phyloP scores from a whole-genome alignment of 1,140 invertebrate genomes.

The Homalodisca vitripennis region DNA sequence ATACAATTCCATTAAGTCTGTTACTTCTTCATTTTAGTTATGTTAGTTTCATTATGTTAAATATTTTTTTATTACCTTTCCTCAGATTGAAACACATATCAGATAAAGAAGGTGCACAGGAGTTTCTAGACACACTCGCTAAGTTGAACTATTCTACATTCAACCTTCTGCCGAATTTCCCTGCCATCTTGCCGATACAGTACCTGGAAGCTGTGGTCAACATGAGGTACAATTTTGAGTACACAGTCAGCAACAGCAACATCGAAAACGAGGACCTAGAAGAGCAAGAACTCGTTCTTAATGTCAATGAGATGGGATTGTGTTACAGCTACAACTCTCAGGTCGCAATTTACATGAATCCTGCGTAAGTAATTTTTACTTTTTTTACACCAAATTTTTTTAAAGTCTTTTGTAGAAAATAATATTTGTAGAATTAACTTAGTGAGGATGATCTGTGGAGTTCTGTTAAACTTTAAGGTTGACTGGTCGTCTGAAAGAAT shows the following conservation, averaged over 20 bases:
- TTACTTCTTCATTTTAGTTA: too few relatives aligned
- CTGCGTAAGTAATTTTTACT: conserved; percentile 55
- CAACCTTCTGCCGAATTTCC: background rate
- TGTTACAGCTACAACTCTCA: conserved; percentile 65
- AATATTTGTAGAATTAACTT: too few relatives aligned
- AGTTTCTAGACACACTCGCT: background rate
- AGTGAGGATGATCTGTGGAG: too few relatives aligned
- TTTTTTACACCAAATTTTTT: too few relatives aligned
- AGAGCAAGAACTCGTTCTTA: conserved; percentile 39
- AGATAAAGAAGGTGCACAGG: conserved; percentile 2
- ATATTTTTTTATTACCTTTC: too few relatives aligned
- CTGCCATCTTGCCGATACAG: conserved; percentile 46
- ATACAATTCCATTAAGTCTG: too few relatives aligned
- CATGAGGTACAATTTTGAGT: conserved; percentile 27
- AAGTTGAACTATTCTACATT: background rate
- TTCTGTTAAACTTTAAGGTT: too few relatives aligned
- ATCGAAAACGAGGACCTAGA: conserved; percentile 15
- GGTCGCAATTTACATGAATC: conserved; percentile 60
- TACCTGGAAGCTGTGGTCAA: conserved; percentile 55
- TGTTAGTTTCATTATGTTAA: too few relatives aligned
- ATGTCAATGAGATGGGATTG: conserved; percentile 64
- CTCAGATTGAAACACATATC: too few relatives aligned
- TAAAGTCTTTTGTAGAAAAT: too few relatives aligned
- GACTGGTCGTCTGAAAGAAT: too few relatives aligned
- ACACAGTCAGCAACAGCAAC: conserved; percentile 39